phyloP scores from a whole-genome alignment of 92 coral and sea anemone genomes.

The Phenganax stokvisi region DNA sequence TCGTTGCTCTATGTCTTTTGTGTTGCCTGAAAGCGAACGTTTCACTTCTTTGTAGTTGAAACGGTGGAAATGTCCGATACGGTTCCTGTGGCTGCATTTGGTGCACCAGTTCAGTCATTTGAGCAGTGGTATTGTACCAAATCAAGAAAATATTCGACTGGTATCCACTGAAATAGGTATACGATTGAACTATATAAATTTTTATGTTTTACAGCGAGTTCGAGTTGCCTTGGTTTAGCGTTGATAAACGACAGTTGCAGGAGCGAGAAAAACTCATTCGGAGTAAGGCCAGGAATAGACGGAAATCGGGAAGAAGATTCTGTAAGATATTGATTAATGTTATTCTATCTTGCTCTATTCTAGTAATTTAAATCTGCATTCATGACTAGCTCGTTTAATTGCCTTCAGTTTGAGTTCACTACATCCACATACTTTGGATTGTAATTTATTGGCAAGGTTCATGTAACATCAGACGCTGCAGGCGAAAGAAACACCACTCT shows the following conservation, averaged over 20 bases:
- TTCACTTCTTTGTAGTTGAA: slow-evolving; percentile 51
- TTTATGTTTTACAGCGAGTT: slow-evolving; percentile 62
- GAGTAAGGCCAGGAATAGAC: slow-evolving; percentile 36
- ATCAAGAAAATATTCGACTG: background rate
- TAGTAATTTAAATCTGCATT: background rate
- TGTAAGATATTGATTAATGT: slow-evolving; percentile 10
- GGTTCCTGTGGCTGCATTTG: slow-evolving; percentile 93
- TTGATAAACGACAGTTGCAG: slow-evolving; percentile 83
- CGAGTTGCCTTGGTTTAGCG: slow-evolving; percentile 95
- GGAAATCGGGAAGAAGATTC: slow-evolving; percentile 67
- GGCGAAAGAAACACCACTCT: no score
- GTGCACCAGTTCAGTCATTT: slow-evolving; percentile 81
- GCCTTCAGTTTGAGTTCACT: no score
- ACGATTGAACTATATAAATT: background rate
- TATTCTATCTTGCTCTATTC: background rate
- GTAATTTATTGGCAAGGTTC: no score
- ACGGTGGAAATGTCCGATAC: slow-evolving; percentile 93
- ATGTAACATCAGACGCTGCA: no score
- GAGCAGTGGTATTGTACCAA: slow-evolving; percentile 50
- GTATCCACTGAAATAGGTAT: background rate
- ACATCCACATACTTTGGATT: no score
- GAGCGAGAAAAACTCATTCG: slow-evolving; percentile 48
- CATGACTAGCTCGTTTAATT: no score
- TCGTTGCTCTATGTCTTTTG: background rate
- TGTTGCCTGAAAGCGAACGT: no score